Base-by-base conservation (phyloP, 2,888 invertebrate genomes). In the Gari tellinella region DNA sequence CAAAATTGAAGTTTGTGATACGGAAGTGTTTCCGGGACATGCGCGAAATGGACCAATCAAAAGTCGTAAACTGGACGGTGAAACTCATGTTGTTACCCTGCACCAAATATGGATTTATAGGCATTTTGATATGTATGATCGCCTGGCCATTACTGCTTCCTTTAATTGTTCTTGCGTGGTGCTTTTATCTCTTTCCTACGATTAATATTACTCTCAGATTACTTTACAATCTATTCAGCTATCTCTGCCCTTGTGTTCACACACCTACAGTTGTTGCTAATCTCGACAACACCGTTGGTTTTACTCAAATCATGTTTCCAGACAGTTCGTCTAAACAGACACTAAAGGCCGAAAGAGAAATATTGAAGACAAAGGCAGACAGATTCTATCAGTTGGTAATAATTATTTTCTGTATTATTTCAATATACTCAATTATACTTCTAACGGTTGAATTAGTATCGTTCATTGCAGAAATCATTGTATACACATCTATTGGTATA, bases 401-500 rank as follows among this genome's bases (percentile, higher is more conserved):
- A 7, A 81, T 86, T 48, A 21, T 83, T 25, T 58, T 85, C 56
- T 84, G 84, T 66, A 63, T 88, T 2, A 31, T 86, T 2, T 82
- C 85, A 5, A 69, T 89, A 56, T 83, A 84, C 62, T 86, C 86
- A 0, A 57, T 86, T 12, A 85, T 88, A 1, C 65, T 90, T 52
- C 75, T 90, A 31, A 69, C 88, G 14, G 86, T 87, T 55, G 91
- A 91, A 63, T 80, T 84, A 26, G 63, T 88, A 3, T 86, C 88
- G 3, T 89, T 90, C 62, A 55, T 87, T 17, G 87, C 88, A 7
- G 90, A 91, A 76, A 66, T 89, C 12, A 65, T 70, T 15, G 86
- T 89, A 5, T 87, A 90, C 63, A 88, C 89, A 0, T 58, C 88
- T 37, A 87, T 90, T 76, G 90, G 91, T 1, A 74, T 90, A 15